Evolutionary conservation across 92 coral and sea anemone species (phyloP).

Genomic region (Parazoanthus atlanticus): DNA sequence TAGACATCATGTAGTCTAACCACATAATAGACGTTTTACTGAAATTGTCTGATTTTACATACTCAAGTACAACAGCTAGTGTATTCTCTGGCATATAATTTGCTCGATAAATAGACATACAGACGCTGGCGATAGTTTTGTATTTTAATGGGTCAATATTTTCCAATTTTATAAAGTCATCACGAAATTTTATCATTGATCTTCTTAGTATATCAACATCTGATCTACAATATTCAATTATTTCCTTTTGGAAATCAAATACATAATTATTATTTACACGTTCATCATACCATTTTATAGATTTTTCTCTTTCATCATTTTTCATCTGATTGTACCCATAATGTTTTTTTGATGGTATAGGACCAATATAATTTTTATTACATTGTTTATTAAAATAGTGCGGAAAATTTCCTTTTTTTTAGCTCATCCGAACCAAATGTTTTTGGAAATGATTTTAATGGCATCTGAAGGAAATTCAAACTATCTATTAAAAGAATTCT

Average conservation of each 20-base stretch:
- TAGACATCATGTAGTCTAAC: no score
- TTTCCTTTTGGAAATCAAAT: slow-evolving; percentile 17
- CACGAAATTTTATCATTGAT: neutral
- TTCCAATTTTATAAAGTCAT: neutral
- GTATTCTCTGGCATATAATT: neutral
- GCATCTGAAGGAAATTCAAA: slow-evolving; percentile 1
- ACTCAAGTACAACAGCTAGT: no score
- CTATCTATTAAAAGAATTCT: slow-evolving; percentile 4
- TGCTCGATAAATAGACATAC: neutral
- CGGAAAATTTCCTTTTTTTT: neutral
- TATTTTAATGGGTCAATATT: neutral
- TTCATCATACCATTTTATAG: slow-evolving; percentile 10
- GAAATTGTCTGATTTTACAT: neutral
- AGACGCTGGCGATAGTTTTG: neutral
- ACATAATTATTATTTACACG: neutral
- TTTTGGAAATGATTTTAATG: neutral
- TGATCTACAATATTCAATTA: neutral
- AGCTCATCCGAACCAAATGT: slow-evolving; percentile 13
- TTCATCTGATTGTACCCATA: slow-evolving; percentile 15
- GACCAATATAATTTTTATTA: slow-evolving; percentile 29
- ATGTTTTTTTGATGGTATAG: slow-evolving; percentile 17
- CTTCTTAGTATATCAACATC: slow-evolving; percentile 12
- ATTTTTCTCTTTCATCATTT: neutral
- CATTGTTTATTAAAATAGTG: slow-evolving; percentile 16
- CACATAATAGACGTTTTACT: neutral